Evolutionary conservation across 2,113 vertebrate genomes (phyloP).

Genomic region (Rhodinocichla rosea): DNA sequence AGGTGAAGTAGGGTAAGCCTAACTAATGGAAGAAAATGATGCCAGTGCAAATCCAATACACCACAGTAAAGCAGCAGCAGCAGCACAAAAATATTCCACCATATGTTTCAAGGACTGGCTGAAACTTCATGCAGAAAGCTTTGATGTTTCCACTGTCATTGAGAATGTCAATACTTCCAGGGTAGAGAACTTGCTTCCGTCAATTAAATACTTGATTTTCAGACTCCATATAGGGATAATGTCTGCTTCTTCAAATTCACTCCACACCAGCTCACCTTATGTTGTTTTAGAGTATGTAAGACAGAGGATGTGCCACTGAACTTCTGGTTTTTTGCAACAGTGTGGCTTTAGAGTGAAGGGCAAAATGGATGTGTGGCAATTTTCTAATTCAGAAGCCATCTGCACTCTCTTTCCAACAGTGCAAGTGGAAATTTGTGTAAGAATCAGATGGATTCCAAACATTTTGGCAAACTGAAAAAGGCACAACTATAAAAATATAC

Average conservation of each 20-base stretch:
- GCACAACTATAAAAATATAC: neutral
- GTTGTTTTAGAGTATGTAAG: neutral
- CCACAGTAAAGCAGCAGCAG: constrained; percentile 36
- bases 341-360: neutral
- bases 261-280: neutral
- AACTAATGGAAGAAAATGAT: constrained; percentile 73
- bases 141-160: constrained; percentile 55
- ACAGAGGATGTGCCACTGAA: neutral
- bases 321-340: neutral
- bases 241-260: neutral
- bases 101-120: constrained; percentile 59
- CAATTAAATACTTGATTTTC: constrained; percentile 37
- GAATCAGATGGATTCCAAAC: neutral
- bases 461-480: neutral
- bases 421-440: neutral
- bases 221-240: neutral
- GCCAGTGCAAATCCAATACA: constrained; percentile 66
- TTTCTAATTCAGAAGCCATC: neutral
- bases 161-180: constrained; percentile 57
- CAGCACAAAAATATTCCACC: constrained; percentile 42
- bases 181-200: constrained; percentile 36
- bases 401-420: neutral
- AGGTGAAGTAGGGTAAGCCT: constrained; percentile 71
- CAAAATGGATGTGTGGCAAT: neutral
- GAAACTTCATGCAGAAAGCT: constrained; percentile 20